Evolutionary conservation across 2,888 invertebrate genomes (phyloP).

Genomic region (Spodoptera exigua): DNA sequence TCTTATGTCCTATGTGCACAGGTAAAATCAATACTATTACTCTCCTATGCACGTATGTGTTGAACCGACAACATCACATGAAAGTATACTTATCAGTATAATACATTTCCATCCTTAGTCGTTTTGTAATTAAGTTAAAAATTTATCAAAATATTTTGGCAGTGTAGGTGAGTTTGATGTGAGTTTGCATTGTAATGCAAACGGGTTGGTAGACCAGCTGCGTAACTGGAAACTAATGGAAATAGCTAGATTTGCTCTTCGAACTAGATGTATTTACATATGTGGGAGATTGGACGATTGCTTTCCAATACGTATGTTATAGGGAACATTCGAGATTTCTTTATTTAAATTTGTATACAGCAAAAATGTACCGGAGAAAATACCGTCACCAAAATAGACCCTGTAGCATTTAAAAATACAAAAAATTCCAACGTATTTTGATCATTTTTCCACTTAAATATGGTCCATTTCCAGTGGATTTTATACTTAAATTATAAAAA

Average conservation of each 20-base stretch:
- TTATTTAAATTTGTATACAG: no score
- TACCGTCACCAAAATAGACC: no score
- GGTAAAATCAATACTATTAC: constrained; percentile 45
- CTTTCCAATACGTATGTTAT: no score
- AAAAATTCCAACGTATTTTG: no score
- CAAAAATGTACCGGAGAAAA: no score
- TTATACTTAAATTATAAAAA: constrained; percentile 14
- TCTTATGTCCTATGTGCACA: constrained; percentile 18
- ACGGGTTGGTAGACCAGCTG: constrained; percentile 14
- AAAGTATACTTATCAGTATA: no score
- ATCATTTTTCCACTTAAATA: constrained; percentile 5
- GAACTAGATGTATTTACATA: constrained; percentile 12
- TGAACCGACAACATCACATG: no score
- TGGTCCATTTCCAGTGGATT: constrained; percentile 26
- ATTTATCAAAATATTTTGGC: no score
- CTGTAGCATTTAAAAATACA: no score
- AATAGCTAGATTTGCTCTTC: constrained; percentile 10
- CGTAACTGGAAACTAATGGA: constrained; percentile 20
- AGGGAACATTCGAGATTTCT: neutral
- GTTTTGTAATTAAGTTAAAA: no score
- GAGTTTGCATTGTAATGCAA: constrained; percentile 18
- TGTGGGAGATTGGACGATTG: constrained; percentile 10
- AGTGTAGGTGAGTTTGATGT: neutral
- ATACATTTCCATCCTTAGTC: no score
- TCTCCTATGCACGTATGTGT: constrained; percentile 5